Percentiles rank a stretch among this genome's conserved stretches.
phyloP scores from a whole-genome alignment of 2,797 vertebrate genomes.

The Micromesistius poutassou region DNA sequence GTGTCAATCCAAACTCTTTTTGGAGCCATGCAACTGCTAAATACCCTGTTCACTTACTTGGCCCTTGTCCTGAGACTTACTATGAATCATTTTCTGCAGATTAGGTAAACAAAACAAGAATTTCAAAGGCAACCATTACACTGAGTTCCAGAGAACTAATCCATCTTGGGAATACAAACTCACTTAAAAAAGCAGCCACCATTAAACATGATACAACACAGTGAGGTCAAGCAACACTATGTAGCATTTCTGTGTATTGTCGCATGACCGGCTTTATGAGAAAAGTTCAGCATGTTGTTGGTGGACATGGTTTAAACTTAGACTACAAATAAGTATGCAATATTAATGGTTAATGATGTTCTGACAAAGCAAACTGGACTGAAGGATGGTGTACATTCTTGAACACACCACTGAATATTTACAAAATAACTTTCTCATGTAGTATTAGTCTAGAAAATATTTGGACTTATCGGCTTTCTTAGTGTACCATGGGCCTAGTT shows the following conservation, averaged over 20 bases:
- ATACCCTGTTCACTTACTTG: slow-evolving; percentile 49
- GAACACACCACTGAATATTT: not conserved
- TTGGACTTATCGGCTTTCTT: no score
- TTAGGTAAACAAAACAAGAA: slow-evolving; percentile 55
- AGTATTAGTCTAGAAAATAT: no score
- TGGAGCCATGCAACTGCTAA: not conserved
- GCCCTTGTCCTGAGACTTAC: slow-evolving; percentile 31
- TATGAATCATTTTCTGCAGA: slow-evolving; percentile 47
- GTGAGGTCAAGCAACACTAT: not conserved
- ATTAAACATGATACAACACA: not conserved
- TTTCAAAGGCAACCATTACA: slow-evolving; percentile 40
- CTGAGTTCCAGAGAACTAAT: not conserved
- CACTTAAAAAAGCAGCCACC: not conserved
- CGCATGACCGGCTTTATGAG: not conserved
- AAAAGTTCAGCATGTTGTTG: not conserved
- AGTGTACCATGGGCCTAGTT: no score
- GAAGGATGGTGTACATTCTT: not conserved
- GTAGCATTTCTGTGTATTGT: not conserved
- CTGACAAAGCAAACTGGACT: not conserved
- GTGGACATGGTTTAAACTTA: not conserved
- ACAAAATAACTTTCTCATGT: no score
- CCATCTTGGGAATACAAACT: not conserved
- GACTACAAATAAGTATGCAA: not conserved
- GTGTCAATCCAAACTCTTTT: slow-evolving; percentile 21
- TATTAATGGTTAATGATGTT: not conserved